Base-by-base conservation (phyloP, 2,888 invertebrate species). In the Lissocephala sabroskyi region DNA sequence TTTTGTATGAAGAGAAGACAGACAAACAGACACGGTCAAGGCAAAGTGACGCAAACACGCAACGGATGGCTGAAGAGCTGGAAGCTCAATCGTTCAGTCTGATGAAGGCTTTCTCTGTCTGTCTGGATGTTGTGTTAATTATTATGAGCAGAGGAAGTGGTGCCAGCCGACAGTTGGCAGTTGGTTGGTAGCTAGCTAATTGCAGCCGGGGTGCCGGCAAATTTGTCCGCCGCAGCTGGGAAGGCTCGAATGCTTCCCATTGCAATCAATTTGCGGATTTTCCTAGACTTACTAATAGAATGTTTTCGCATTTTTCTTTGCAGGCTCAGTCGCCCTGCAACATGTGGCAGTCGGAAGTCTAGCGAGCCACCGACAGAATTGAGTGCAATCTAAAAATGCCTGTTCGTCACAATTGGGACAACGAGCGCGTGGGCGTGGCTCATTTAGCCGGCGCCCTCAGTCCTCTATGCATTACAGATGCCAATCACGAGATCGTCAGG, bases 401-500 rank as follows among this genome's bases (percentile, higher is more conserved):
- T 54, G 80, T 81, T 52, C 80, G 83, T 45, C 84, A 84, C 54
- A 84, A 83, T 52, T 85, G 84, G 84, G 85, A 84, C 71, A 79
- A 83, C 26, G 85, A 84, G 63, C 82, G 83, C 52, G 71, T 84
- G 57, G 87, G 87, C 62, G 86, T 87, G 49, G 89, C 89, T 73
- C 88, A 88, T 79, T 85, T 88, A 65, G 87, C 87, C 37, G 88
- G 89, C 54, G 89, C 89, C 23, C 83, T 89, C 52, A 89, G 89
- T 74, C 89, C 89, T 49, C 85, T 89, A 49, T 89, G 90, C 80
- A 89, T 90, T 70, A 88, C 90, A 42, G 90, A 90, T 82, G 90
- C 91, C 66, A 92, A 91, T 70, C 94, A 94, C 85, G 94, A 94
- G 85, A 94, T 94, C 79, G 88, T 94, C 59, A 87, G 94, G 58